phyloP scores from a whole-genome alignment of 2,113 vertebrate species.

The Cacatua alba region DNA sequence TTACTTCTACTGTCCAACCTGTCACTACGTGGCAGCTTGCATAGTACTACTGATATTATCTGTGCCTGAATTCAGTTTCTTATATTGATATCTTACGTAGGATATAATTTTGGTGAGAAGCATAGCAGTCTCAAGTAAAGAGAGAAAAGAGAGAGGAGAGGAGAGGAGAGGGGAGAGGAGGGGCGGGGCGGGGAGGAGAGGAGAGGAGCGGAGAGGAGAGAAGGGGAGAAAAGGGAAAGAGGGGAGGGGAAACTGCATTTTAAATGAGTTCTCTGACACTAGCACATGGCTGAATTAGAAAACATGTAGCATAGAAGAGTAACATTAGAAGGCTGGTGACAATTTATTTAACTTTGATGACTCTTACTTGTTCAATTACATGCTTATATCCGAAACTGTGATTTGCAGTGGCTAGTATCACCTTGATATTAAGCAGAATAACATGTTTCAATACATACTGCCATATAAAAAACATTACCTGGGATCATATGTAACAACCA shows the following conservation, averaged over 20 bases:
- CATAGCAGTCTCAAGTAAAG: too few species aligned
- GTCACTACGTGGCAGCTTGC: background rate
- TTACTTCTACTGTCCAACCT: background rate
- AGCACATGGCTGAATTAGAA: background rate
- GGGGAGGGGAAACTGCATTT: background rate
- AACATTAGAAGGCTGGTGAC: background rate
- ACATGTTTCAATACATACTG: background rate
- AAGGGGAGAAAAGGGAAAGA: too few species aligned
- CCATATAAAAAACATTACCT: background rate
- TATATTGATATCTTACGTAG: background rate
- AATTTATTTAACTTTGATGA: background rate
- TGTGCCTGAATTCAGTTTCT: constrained; percentile 17
- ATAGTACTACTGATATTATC: background rate
- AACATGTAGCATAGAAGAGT: background rate
- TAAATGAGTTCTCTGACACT: background rate
- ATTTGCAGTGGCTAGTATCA: background rate
- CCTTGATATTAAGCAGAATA: background rate
- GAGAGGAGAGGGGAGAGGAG: too few species aligned
- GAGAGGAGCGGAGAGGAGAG: background rate
- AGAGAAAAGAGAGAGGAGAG: too few species aligned
- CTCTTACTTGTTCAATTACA: background rate
- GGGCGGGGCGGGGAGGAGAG: too few species aligned
- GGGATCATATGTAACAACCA: background rate
- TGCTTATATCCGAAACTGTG: background rate
- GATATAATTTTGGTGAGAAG: background rate